Percentiles rank a stretch among this genome's conserved stretches.
These are phyloP conservation scores for Antrozous pallidus DNA, from an alignment of 2,797 vertebrate species.

Conservation along the genomic window DNA sequence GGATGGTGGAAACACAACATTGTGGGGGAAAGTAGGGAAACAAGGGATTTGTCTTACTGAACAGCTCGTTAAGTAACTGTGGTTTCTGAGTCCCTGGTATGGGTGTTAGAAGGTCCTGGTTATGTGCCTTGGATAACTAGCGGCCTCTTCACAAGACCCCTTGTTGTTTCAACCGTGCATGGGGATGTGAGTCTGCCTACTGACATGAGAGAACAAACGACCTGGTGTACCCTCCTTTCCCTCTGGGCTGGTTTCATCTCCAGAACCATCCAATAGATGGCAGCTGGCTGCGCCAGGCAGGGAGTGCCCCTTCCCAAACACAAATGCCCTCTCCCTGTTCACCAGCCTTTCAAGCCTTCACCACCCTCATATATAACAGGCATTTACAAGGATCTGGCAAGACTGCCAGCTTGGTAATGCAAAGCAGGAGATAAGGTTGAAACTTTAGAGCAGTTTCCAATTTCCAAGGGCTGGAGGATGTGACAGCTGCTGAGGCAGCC, in stretches of 20 bases:
- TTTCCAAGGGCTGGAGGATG: constrained; percentile 50
- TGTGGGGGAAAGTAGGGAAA: not conserved
- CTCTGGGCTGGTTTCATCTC: not conserved
- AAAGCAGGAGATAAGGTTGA: constrained; percentile 38
- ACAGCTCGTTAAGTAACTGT: not conserved
- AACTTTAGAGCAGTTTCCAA: constrained; percentile 62
- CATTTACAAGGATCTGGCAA: not conserved
- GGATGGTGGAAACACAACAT: not conserved
- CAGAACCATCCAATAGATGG: not conserved
- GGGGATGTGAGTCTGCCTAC: not conserved
- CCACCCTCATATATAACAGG: not conserved
- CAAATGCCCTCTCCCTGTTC: not conserved
- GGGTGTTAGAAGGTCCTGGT: not conserved
- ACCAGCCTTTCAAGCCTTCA: not conserved
- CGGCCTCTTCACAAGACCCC: not conserved
- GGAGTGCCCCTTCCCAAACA: not conserved
- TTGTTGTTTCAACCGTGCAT: not conserved
- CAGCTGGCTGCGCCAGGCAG: not conserved
- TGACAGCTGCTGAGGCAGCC: constrained; percentile 34
- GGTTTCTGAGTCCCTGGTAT: not conserved
- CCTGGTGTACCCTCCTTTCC: not conserved
- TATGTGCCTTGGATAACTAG: not conserved
- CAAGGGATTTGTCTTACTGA: not conserved
- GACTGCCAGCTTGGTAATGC: constrained; percentile 25
- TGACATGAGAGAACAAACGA: not conserved